Evolutionary conservation across 2,888 invertebrate genomes (phyloP).

Genomic region (Limulus polyphemus): DNA sequence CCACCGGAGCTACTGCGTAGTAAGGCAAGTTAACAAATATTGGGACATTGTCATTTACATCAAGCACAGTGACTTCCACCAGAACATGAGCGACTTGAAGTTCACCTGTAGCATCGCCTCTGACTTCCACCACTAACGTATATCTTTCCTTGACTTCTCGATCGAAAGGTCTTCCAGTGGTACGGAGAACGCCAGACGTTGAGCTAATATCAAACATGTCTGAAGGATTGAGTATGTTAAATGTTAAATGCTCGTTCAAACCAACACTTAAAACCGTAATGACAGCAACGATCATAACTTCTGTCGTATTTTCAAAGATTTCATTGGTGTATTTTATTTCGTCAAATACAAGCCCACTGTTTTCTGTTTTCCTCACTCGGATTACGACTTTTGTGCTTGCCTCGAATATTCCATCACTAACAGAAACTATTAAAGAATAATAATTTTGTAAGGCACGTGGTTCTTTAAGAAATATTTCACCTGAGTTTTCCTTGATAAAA

Average conservation of each 20-base stretch:
- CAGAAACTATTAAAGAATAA: slow-evolving; percentile 24
- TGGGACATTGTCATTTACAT: slow-evolving; percentile 85
- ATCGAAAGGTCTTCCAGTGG: slow-evolving; percentile 69
- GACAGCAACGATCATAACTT: slow-evolving; percentile 64
- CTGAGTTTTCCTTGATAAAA: slow-evolving; percentile 21
- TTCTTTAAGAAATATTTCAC: slow-evolving; percentile 21
- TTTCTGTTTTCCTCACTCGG: slow-evolving; percentile 48
- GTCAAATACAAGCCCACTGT: slow-evolving; percentile 66
- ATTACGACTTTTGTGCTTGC: slow-evolving; percentile 57
- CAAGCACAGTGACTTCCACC: slow-evolving; percentile 60
- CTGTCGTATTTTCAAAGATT: slow-evolving; percentile 72
- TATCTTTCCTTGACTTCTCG: slow-evolving; percentile 69
- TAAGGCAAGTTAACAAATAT: slow-evolving; percentile 88
- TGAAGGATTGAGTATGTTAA: slow-evolving; percentile 72
- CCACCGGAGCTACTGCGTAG: slow-evolving; percentile 76
- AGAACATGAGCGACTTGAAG: slow-evolving; percentile 62
- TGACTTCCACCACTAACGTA: slow-evolving; percentile 65
- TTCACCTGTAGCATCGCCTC: slow-evolving; percentile 12
- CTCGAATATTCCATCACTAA: slow-evolving; percentile 48
- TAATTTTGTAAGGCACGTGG: slow-evolving; percentile 20
- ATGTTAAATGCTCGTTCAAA: slow-evolving; percentile 74
- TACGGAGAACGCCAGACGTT: slow-evolving; percentile 84
- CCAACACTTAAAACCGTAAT: slow-evolving; percentile 74
- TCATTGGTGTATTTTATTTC: slow-evolving; percentile 63
- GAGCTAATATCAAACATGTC: slow-evolving; percentile 70